Conservation (phyloP, 1,140 invertebrate genomes). For the Lepidurus arcticus region DNA sequence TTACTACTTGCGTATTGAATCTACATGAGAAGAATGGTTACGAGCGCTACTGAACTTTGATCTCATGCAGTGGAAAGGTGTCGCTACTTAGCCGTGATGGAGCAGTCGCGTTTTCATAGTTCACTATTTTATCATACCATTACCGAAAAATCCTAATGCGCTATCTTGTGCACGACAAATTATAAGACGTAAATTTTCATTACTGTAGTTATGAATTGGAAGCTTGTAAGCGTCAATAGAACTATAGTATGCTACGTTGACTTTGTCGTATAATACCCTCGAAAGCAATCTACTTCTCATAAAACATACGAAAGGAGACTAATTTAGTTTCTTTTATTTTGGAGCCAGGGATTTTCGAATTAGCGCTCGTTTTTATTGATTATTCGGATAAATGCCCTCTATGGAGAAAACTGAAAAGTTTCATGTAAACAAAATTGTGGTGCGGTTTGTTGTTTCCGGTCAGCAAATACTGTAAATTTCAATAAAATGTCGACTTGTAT, state of each 20-base stretch:
- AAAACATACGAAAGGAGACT: too few relatives aligned
- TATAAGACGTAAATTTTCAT: neutral
- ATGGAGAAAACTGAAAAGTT: neutral
- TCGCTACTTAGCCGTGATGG: neutral
- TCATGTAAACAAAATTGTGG: neutral
- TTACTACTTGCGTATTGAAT: neutral
- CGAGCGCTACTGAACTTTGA: neutral
- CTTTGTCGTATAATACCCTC: too few relatives aligned
- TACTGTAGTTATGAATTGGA: conserved; percentile 11
- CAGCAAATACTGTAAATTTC: neutral
- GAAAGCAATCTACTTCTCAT: too few relatives aligned
- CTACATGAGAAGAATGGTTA: neutral
- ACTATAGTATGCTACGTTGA: neutral
- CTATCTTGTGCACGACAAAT: neutral
- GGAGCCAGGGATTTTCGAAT: too few relatives aligned
- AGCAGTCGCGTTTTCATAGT: neutral
- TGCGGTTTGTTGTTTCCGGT: conserved; percentile 4
- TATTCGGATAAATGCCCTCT: neutral
- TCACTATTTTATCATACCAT: neutral
- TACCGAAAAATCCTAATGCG: neutral
- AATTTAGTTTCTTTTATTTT: too few relatives aligned
- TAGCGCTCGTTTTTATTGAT: neutral
- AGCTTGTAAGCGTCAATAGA: conserved; percentile 17
- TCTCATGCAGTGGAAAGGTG: neutral
- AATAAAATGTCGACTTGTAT: neutral